Base-by-base conservation (phyloP, 2,888 invertebrate genomes). In the Steinernema hermaphroditum region DNA sequence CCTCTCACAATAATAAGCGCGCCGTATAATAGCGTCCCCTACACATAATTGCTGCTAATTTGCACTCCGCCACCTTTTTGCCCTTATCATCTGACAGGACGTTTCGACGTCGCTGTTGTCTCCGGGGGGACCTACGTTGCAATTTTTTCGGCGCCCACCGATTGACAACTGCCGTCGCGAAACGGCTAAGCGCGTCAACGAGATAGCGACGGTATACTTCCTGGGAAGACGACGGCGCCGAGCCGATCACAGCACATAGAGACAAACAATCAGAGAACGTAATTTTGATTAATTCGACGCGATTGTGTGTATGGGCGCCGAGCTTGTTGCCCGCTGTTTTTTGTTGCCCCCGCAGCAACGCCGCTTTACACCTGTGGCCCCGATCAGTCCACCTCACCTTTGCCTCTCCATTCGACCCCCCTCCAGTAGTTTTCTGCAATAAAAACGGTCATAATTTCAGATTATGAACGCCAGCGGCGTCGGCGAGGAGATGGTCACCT, bases 401-500 rank as follows among this genome's bases (percentile, higher is more conserved):
- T 46, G 46, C 2, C 9, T 4, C 46, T 16, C 37, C 4, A 4
- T 37, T 22, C 27, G 54, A 6, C 27, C 6, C 54, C 27, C 27
- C 27, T 54, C 27, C 54, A 2, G 22, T 37, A 37, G 12, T 12
- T 54, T 6, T 27, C 54, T 4, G 2, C 19, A 22, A 27, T 54
- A 54, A 54, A 54, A 54, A 54, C 54, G 54, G 49, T 49, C 54
- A 6, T 54, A 8, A 12, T 54, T 54, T 8, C 54, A 54, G 54
- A 54, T 54, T 6, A 54, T 54, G 54, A 54, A 54, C 54, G 54
- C 54, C 54, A 78, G 80, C 69, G 78, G 78, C 71, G 75, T 77
- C 41, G 76, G 73, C 22, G 80, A 78, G 24, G 76, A 75, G 16
- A 77, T 77, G 77, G 74, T 76, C 34, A 76, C 73, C 9, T 77